phyloP scores from a whole-genome alignment of 2,113 vertebrate species.

The Poicephalus gulielmi region DNA sequence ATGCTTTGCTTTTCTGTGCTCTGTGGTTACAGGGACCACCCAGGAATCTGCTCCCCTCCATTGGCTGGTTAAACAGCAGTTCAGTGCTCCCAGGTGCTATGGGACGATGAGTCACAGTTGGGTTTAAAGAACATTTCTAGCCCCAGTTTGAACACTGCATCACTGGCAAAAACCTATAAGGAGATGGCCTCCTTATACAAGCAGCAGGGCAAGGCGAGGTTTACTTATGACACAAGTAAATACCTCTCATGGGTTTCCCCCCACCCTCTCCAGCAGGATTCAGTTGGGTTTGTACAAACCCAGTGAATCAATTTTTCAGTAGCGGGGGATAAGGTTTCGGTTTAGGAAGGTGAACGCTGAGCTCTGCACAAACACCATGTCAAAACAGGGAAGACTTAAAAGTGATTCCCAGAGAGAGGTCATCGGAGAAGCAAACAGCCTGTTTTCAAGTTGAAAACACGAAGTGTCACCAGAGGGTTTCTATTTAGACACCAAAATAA shows the following conservation, averaged over 20 bases:
- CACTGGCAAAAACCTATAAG: background rate
- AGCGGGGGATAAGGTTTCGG: background rate
- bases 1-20: slow-evolving; percentile 39
- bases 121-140: background rate
- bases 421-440: background rate
- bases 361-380: slow-evolving; percentile 42
- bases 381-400: slow-evolving; percentile 40
- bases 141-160: background rate
- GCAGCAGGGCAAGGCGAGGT: background rate
- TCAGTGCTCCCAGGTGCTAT: background rate
- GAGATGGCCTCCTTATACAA: background rate
- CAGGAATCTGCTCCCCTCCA: slow-evolving; percentile 37
- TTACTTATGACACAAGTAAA: background rate
- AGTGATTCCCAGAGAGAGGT: slow-evolving; percentile 22
- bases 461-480: background rate
- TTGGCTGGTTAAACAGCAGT: background rate
- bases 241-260: background rate
- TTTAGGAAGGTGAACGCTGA: slow-evolving; percentile 37
- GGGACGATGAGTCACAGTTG: slow-evolving; percentile 17
- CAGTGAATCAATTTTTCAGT: background rate
- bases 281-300: background rate
- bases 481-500: background rate
- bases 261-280: background rate
- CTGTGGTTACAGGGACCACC: slow-evolving; percentile 62
- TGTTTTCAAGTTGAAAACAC: background rate